Percentiles rank a stretch among this genome's conserved stretches.
phyloP scores from a whole-genome alignment of 2,113 vertebrate species.

The Thunnus maccoyii region DNA sequence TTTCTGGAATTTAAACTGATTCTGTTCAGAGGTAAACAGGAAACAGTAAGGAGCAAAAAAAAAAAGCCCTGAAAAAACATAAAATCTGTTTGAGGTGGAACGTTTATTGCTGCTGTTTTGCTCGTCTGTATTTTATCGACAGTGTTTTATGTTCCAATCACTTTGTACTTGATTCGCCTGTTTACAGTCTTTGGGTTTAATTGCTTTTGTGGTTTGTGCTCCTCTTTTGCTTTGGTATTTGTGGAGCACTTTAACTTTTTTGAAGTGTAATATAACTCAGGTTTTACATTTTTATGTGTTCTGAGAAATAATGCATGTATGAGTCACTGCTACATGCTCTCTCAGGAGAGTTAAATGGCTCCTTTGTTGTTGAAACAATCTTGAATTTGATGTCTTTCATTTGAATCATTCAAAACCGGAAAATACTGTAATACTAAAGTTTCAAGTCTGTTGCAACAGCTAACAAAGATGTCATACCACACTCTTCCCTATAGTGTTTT shows the following conservation, averaged over 20 bases:
- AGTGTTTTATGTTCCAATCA: constrained; percentile 67
- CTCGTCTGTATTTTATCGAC: constrained; percentile 53
- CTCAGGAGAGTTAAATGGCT: not conserved
- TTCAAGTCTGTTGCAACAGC: not conserved
- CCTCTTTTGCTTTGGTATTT: constrained; percentile 37
- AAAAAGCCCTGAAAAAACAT: not conserved
- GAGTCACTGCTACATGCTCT: not conserved
- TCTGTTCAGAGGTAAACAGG: not conserved
- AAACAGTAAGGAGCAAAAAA: constrained; percentile 5
- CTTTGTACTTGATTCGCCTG: constrained; percentile 62
- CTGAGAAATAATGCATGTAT: not conserved
- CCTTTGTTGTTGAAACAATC: not conserved
- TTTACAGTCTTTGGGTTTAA: constrained; percentile 56
- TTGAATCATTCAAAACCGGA: not conserved
- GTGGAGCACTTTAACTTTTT: constrained; percentile 39
- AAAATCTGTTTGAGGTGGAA: constrained; percentile 26
- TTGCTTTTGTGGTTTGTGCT: constrained; percentile 42
- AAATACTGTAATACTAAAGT: not conserved
- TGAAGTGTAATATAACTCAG: constrained; percentile 33
- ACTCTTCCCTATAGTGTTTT: no score
- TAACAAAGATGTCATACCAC: no score
- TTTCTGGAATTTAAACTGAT: constrained; percentile 33
- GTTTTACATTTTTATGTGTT: constrained; percentile 14
- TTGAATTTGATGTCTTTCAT: not conserved
- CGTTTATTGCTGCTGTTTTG: constrained; percentile 47